A percentile compares a stretch with the other conserved stretches of the same genome.
Evolutionary conservation across 2,888 invertebrate species (phyloP).

Genomic region (Oscheius onirici): DNA sequence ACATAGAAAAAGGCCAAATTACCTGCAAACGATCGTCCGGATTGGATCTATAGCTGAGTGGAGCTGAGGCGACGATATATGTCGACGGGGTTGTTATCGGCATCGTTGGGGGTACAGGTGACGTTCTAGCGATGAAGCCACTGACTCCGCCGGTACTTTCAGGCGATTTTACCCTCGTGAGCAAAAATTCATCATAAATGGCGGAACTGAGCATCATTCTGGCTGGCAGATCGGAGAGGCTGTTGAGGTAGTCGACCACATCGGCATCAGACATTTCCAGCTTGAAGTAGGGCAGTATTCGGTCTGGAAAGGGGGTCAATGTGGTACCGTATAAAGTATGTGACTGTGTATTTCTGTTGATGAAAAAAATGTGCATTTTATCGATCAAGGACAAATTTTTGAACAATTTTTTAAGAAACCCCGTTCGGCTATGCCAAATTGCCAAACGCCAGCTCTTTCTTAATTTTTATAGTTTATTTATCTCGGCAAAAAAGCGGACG

Average conservation of each 20-base stretch:
- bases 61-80: background rate
- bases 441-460: too few species aligned
- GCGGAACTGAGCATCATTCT: constrained; percentile 50
- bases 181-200: constrained; percentile 51
- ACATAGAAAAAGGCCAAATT: background rate
- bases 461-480: too few species aligned
- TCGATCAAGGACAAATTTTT: too few species aligned
- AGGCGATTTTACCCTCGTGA: constrained; percentile 30
- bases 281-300: constrained; percentile 45
- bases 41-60: constrained; percentile 15
- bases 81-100: constrained; percentile 13
- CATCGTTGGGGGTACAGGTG: background rate
- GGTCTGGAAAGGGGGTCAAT: background rate
- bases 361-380: too few species aligned
- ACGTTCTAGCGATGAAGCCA: background rate
- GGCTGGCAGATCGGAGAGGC: constrained; percentile 54
- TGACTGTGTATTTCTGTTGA: too few species aligned
- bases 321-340: too few species aligned
- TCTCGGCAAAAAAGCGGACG: too few species aligned
- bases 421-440: too few species aligned
- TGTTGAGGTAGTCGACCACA: constrained; percentile 51
- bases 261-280: constrained; percentile 34
- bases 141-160: constrained; percentile 18
- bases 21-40: background rate
- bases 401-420: too few species aligned